These are phyloP conservation scores for Euproctis similis DNA, from an alignment of 2,888 invertebrate genomes.

Conservation along the genomic window DNA sequence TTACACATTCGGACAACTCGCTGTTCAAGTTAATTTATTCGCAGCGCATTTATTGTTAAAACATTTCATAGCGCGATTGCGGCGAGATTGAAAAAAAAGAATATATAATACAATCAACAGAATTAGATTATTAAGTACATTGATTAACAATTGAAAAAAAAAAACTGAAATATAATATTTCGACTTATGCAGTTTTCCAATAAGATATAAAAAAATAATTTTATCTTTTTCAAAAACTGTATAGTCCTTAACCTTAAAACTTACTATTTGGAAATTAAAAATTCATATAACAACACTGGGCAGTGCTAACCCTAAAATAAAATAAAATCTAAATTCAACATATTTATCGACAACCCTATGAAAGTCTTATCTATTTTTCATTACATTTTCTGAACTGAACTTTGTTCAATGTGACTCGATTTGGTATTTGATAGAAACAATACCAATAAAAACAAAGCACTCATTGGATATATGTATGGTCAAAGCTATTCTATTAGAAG, in stretches of 20 bases:
- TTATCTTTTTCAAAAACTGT: slow-evolving; percentile 4
- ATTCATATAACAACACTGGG: slow-evolving; percentile 20
- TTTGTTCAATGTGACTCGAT: no score
- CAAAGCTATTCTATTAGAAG: no score
- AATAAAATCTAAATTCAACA: slow-evolving; percentile 11
- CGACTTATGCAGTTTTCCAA: slow-evolving; percentile 5
- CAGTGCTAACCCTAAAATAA: no score
- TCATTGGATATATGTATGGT: no score
- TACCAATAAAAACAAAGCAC: no score
- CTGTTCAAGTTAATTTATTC: no score
- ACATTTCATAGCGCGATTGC: slow-evolving; percentile 16
- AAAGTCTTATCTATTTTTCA: no score
- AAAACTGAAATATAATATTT: slow-evolving; percentile 3
- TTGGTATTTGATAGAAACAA: no score
- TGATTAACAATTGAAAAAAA: slow-evolving; percentile 29
- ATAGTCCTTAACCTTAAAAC: slow-evolving; percentile 4
- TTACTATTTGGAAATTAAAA: slow-evolving; percentile 10
- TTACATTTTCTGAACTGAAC: no score
- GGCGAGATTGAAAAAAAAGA: slow-evolving; percentile 33
- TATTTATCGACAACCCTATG: slow-evolving; percentile 26
- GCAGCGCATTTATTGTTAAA: slow-evolving; percentile 33
- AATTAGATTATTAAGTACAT: slow-evolving; percentile 48
- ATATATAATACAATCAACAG: slow-evolving; percentile 30
- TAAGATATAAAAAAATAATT: not conserved
- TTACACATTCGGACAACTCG: slow-evolving; percentile 19